Percentiles rank a stretch among this genome's conserved stretches.
Conservation (phyloP, 1,140 invertebrate species). For the Micrasema minimum region DNA sequence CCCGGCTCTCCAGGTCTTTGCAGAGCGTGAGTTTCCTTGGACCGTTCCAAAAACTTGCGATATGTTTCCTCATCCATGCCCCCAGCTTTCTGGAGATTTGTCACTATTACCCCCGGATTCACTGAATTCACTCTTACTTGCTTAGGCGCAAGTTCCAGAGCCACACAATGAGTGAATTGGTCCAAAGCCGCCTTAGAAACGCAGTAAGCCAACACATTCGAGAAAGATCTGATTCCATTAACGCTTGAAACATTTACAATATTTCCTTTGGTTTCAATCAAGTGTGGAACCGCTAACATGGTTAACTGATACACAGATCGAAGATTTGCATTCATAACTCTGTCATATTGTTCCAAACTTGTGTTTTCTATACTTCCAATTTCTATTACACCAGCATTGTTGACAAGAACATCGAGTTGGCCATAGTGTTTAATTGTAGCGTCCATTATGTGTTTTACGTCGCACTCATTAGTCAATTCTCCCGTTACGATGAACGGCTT, state of each 20-base stretch:
- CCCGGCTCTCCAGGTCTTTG: slow-evolving; percentile 78
- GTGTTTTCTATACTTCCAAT: slow-evolving; percentile 86
- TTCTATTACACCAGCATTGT: slow-evolving; percentile 89
- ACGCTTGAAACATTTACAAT: slow-evolving; percentile 94
- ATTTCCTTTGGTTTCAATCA: slow-evolving; percentile 84
- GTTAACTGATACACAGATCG: slow-evolving; percentile 86
- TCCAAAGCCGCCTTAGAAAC: slow-evolving; percentile 91
- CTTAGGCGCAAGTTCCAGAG: slow-evolving; percentile 82
- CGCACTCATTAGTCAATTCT: slow-evolving; percentile 81
- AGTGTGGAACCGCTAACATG: slow-evolving; percentile 83
- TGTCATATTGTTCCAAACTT: slow-evolving; percentile 83
- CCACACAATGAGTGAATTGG: slow-evolving; percentile 86
- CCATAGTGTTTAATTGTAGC: slow-evolving; percentile 77
- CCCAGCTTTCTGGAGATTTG: slow-evolving; percentile 80
- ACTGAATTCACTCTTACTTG: slow-evolving; percentile 88
- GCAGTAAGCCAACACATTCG: slow-evolving; percentile 82
- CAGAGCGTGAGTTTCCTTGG: slow-evolving; percentile 82
- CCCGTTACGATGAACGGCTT: slow-evolving; percentile 60
- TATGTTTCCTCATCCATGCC: slow-evolving; percentile 80
- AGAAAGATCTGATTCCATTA: slow-evolving; percentile 82
- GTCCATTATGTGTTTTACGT: slow-evolving; percentile 78
- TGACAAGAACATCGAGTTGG: slow-evolving; percentile 82
- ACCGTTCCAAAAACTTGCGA: slow-evolving; percentile 77
- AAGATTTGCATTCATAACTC: slow-evolving; percentile 87
- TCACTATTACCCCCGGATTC: slow-evolving; percentile 84